phyloP scores from a whole-genome alignment of 2,797 vertebrate genomes.

The Pseudomugil tenellus region DNA sequence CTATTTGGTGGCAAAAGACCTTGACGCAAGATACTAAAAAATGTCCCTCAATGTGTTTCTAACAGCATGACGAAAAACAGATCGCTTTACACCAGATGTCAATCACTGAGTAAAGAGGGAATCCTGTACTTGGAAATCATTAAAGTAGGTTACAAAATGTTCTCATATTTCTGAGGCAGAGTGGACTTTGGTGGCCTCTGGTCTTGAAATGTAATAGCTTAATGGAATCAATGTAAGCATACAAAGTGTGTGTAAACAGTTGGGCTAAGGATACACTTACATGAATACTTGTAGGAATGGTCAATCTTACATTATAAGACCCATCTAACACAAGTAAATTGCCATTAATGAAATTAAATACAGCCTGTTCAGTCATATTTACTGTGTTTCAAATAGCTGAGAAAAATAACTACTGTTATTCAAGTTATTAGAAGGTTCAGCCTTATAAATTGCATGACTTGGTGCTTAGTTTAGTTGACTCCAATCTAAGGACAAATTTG shows the following conservation, averaged over 20 bases:
- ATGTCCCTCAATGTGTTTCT: slow-evolving; percentile 9
- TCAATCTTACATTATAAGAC: neutral
- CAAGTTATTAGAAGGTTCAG: too few species aligned
- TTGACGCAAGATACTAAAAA: slow-evolving; percentile 29
- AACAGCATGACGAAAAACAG: slow-evolving; percentile 32
- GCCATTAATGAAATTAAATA: neutral
- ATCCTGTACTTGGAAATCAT: slow-evolving; percentile 17
- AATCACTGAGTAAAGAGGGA: slow-evolving; percentile 38
- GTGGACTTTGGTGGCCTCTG: slow-evolving; percentile 1
- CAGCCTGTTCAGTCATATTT: neutral
- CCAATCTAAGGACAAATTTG: neutral
- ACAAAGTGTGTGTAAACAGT: slow-evolving; percentile 14
- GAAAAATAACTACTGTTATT: too few species aligned
- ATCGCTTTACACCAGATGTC: slow-evolving; percentile 46
- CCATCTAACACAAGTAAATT: neutral
- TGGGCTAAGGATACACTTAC: neutral
- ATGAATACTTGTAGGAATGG: neutral
- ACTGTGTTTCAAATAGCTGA: neutral
- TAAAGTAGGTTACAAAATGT: slow-evolving; percentile 14
- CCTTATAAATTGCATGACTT: too few species aligned
- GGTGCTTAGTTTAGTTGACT: too few species aligned
- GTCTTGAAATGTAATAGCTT: slow-evolving; percentile 40
- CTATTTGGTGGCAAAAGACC: slow-evolving; percentile 21
- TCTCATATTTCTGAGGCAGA: slow-evolving; percentile 44
- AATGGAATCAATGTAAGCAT: slow-evolving; percentile 18